These are phyloP conservation scores for Sycophaga agraensis DNA, from an alignment of 1,140 invertebrate species.

Conservation along the genomic window DNA sequence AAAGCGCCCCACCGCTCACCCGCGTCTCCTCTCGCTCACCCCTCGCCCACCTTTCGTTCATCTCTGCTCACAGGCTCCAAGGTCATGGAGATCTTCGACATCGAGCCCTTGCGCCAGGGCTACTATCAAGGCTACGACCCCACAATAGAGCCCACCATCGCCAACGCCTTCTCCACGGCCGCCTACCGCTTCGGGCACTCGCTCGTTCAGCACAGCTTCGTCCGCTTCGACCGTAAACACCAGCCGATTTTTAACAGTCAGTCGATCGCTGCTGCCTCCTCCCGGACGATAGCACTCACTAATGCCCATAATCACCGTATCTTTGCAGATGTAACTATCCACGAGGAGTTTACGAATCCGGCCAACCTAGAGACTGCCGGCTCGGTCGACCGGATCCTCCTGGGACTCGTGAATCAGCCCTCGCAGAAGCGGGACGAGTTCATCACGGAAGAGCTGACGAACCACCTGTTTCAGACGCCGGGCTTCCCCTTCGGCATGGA, in stretches of 20 bases:
- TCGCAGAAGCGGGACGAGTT: constrained; percentile 81
- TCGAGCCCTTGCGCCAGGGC: constrained; percentile 64
- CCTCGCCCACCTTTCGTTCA: neutral
- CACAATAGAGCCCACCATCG: constrained; percentile 80
- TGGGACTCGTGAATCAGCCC: constrained; percentile 76
- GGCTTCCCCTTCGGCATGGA: constrained; percentile 79
- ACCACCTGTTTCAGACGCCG: constrained; percentile 81
- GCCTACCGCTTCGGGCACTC: constrained; percentile 97
- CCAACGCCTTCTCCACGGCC: constrained; percentile 91
- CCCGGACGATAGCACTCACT: neutral
- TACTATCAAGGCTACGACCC: constrained; percentile 76
- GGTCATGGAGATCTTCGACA: constrained; percentile 71
- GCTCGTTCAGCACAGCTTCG: constrained; percentile 78
- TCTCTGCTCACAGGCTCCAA: constrained; percentile 58
- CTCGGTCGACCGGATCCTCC: constrained; percentile 74
- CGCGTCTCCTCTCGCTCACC: too few species aligned
- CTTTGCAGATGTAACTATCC: constrained; percentile 71
- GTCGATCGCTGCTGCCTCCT: constrained; percentile 7
- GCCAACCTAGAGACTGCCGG: constrained; percentile 64
- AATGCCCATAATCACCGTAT: neutral
- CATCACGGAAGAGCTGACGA: constrained; percentile 79
- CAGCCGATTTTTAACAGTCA: constrained; percentile 67
- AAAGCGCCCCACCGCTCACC: neutral
- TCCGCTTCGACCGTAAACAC: constrained; percentile 67
- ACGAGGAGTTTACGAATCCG: constrained; percentile 72